phyloP scores from a whole-genome alignment of 1,140 invertebrate species.

The Heliconius himera region DNA sequence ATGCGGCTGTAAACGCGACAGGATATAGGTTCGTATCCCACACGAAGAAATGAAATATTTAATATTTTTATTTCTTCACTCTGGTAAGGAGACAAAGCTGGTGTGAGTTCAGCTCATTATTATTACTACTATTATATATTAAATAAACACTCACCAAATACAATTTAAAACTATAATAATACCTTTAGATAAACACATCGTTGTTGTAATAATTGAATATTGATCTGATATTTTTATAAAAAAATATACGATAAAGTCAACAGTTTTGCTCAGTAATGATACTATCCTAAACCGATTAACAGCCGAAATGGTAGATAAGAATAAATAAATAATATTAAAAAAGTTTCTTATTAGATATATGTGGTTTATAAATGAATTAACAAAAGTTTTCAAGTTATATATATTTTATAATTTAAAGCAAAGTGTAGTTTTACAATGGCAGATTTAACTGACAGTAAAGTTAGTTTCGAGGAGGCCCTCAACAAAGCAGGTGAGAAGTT shows the following conservation, averaged over 20 bases:
- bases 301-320: not conserved
- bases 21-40: too few relatives aligned
- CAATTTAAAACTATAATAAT: not conserved
- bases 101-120: too few relatives aligned
- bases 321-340: not conserved
- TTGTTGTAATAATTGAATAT: not conserved
- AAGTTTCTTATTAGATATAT: not conserved
- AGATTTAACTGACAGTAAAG: constrained; percentile 34
- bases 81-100: too few relatives aligned
- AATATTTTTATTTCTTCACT: too few relatives aligned
- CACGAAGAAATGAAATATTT: too few relatives aligned
- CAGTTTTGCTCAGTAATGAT: not conserved
- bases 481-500: constrained; percentile 50
- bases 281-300: constrained; percentile 17
- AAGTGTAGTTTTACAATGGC: constrained; percentile 20
- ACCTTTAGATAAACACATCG: not conserved
- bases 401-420: not conserved
- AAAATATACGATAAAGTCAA: not conserved
- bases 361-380: not conserved
- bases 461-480: constrained; percentile 57
- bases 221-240: not conserved
- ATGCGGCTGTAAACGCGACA: too few relatives aligned
- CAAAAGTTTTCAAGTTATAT: not conserved
- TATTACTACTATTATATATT: not conserved
- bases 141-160: not conserved